Evolutionary conservation across 1,140 invertebrate genomes (phyloP).

Genomic region (Araneus ventricosus): DNA sequence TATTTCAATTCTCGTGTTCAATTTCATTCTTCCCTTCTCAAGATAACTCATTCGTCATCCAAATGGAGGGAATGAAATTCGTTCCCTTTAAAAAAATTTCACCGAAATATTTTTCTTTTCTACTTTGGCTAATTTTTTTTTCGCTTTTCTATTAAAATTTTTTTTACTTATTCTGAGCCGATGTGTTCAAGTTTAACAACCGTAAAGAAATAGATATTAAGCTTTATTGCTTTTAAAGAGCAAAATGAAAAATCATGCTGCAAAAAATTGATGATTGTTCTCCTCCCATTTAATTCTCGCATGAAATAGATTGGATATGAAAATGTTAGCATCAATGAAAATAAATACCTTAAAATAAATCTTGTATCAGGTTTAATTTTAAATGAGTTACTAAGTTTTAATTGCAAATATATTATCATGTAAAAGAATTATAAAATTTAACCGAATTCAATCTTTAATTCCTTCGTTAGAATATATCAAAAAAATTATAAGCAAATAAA

Average conservation of each 20-base stretch:
- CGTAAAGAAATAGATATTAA: background rate
- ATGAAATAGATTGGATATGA: too few species aligned
- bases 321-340: too few species aligned
- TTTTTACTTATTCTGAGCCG: background rate
- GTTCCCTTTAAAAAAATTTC: background rate
- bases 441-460: too few species aligned
- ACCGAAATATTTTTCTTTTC: background rate
- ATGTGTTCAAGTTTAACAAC: background rate
- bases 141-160: background rate
- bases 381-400: too few species aligned
- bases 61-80: background rate
- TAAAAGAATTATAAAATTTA: too few species aligned
- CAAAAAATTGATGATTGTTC: background rate
- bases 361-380: too few species aligned
- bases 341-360: too few species aligned
- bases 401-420: too few species aligned
- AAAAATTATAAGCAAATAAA: too few species aligned
- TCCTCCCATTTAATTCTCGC: background rate
- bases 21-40: background rate
- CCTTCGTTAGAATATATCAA: too few species aligned
- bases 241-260: background rate
- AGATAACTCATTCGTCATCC: background rate
- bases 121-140: background rate
- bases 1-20: conserved; percentile 16
- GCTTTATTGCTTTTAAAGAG: background rate